Evolutionary conservation across 2,888 invertebrate species (phyloP).

Genomic region (Rhingia rostrata): DNA sequence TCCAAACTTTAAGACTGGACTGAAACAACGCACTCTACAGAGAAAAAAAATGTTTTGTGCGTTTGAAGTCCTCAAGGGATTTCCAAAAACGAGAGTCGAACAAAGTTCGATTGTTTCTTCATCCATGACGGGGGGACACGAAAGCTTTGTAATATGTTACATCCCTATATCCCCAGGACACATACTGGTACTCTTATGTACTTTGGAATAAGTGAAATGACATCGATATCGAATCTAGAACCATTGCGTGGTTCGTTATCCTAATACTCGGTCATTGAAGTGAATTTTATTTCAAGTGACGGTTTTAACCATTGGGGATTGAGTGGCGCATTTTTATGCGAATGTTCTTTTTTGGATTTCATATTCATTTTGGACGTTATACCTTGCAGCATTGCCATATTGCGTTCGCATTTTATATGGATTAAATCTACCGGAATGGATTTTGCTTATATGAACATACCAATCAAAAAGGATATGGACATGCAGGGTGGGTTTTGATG

Average conservation of each 20-base stretch:
- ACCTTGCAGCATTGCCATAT: background rate
- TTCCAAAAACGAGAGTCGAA: conserved; percentile 26
- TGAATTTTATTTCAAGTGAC: conserved; percentile 74
- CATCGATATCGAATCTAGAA: conserved; percentile 58
- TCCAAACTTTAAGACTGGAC: background rate
- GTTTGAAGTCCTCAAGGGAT: conserved; percentile 12
- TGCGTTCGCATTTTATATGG: conserved; percentile 17
- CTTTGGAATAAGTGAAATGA: conserved; percentile 52
- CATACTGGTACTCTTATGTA: conserved; percentile 10
- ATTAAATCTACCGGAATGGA: conserved; percentile 57
- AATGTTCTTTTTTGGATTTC: conserved; percentile 32
- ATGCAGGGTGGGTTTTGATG: too few species aligned
- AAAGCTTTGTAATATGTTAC: conserved; percentile 36
- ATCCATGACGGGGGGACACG: conserved; percentile 22
- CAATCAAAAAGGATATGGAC: conserved; percentile 27
- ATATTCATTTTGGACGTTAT: background rate
- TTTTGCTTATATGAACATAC: conserved; percentile 62
- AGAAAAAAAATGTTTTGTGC: conserved; percentile 10
- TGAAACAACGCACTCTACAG: conserved; percentile 24
- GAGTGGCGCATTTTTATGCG: conserved; percentile 26
- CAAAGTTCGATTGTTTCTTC: conserved; percentile 45
- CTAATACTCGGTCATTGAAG: conserved; percentile 71
- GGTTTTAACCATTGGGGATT: conserved; percentile 23
- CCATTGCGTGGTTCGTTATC: conserved; percentile 49
- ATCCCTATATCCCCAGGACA: conserved; percentile 1